Evolutionary conservation across 2,113 vertebrate species (phyloP).

Genomic region (Ornithorhynchus anatinus): DNA sequence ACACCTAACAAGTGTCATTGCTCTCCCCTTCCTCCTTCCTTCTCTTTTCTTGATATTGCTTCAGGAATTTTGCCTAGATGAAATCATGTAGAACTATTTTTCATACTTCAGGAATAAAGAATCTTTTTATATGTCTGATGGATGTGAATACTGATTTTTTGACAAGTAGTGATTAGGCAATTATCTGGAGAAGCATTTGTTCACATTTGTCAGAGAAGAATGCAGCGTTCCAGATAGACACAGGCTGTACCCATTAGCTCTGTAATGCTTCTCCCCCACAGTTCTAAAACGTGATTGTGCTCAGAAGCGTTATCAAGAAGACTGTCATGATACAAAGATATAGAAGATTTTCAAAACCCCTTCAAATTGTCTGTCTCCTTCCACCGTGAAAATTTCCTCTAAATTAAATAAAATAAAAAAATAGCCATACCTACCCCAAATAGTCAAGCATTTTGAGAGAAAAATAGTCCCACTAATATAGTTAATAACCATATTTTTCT

Average conservation of each 20-base stretch:
- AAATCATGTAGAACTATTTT: constrained; percentile 1
- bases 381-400: no score
- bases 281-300: constrained; percentile 13
- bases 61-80: not conserved
- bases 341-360: constrained; percentile 13
- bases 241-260: not conserved
- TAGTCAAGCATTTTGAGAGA: not conserved
- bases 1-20: not conserved
- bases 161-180: constrained; percentile 38
- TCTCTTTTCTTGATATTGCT: not conserved
- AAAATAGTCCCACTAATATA: no score
- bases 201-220: constrained; percentile 18
- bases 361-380: no score
- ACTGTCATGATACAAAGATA: not conserved
- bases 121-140: constrained; percentile 30
- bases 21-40: not conserved
- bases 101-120: constrained; percentile 7
- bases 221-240: constrained; percentile 21
- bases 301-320: constrained; percentile 5
- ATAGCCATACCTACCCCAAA: not conserved
- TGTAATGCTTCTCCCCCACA: not conserved
- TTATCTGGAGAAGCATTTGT: constrained; percentile 13
- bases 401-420: not conserved
- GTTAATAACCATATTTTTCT: no score
- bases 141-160: constrained; percentile 13